These are phyloP conservation scores for Frankliniella intonsa DNA, from an alignment of 2,888 invertebrate genomes.

Conservation along the genomic window DNA sequence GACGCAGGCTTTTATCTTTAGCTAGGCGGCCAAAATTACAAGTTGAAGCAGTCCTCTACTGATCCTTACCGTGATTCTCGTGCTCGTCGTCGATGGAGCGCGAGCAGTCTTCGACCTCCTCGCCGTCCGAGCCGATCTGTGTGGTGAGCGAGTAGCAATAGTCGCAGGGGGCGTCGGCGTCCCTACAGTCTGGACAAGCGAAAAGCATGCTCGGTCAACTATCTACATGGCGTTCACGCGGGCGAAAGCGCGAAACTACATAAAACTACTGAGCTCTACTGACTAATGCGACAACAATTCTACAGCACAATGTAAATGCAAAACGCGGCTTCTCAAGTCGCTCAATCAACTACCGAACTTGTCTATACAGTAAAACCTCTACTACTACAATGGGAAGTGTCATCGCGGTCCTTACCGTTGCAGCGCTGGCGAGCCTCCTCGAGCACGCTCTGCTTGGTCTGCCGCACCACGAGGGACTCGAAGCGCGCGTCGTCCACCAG, in stretches of 20 bases:
- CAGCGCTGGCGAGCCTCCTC: conserved; percentile 85
- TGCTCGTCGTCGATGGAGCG: background rate
- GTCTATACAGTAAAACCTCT: conserved; percentile 33
- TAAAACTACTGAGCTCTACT: background rate
- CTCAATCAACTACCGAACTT: background rate
- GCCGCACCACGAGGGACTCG: conserved; percentile 92
- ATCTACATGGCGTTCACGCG: too few relatives aligned
- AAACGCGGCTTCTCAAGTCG: background rate
- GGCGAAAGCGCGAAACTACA: background rate
- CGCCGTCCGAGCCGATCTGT: conserved; percentile 20
- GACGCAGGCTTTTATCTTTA: too few relatives aligned
- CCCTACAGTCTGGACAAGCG: background rate
- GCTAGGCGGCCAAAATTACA: too few relatives aligned
- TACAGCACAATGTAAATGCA: too few relatives aligned
- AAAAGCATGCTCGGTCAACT: background rate
- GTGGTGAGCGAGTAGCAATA: conserved; percentile 19
- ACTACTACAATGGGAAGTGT: conserved; percentile 31
- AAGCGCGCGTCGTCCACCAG: conserved; percentile 97
- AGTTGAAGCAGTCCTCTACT: too few relatives aligned
- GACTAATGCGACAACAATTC: background rate
- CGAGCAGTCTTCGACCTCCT: conserved; percentile 7
- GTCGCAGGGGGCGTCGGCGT: conserved; percentile 14
- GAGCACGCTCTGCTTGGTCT: conserved; percentile 86
- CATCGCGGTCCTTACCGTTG: conserved; percentile 63
- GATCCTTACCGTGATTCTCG: background rate